Conservation (phyloP, 2,113 vertebrate species). For the Turdus rufiventris region DNA sequence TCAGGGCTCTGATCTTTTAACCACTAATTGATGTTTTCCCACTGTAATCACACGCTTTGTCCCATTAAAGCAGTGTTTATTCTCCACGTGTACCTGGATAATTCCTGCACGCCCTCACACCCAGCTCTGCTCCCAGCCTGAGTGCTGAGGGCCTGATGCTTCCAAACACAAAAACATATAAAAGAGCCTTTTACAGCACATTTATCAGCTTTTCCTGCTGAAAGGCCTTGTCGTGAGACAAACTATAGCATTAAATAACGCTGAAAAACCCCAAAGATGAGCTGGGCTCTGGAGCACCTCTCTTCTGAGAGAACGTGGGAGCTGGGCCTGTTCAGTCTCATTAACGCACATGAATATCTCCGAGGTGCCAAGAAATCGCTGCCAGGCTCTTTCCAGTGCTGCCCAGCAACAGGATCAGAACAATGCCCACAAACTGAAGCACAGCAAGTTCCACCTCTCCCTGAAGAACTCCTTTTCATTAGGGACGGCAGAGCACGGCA, state of each 20-base stretch:
- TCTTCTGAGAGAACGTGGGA: accelerated
- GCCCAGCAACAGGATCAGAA: neutral
- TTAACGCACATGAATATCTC: neutral
- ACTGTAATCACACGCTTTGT: accelerated
- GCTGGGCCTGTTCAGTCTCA: neutral
- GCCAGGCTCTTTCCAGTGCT: neutral
- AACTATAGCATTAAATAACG: accelerated
- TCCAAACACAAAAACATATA: neutral
- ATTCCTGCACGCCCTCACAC: accelerated
- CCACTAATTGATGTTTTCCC: accelerated
- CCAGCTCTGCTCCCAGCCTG: neutral
- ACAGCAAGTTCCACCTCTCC: accelerated
- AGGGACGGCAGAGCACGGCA: neutral
- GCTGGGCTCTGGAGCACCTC: neutral
- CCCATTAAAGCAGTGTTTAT: accelerated
- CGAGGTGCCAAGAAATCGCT: neutral
- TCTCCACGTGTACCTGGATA: accelerated
- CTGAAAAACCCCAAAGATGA: neutral
- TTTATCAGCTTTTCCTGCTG: too few species aligned
- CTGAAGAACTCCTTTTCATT: accelerated
- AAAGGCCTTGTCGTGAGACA: too few species aligned
- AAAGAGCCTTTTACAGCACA: accelerated
- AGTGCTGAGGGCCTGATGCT: neutral
- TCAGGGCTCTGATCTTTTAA: neutral
- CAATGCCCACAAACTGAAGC: accelerated